These are phyloP conservation scores for Hephaestus fuliginosus DNA, from an alignment of 2,797 vertebrate genomes.

Conservation along the genomic window DNA sequence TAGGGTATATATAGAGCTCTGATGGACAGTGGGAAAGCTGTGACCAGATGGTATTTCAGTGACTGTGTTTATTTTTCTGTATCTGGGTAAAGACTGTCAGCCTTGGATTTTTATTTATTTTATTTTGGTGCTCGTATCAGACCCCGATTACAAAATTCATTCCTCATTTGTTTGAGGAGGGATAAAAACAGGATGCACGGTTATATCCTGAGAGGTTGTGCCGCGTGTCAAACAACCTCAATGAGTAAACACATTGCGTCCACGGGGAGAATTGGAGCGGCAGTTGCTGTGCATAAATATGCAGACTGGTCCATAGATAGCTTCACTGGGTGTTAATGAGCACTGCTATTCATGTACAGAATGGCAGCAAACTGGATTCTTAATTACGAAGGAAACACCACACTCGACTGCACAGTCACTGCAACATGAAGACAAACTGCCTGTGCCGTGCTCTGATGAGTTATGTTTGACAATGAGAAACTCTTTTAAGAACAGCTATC, in stretches of 20 bases:
- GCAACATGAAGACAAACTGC: not conserved
- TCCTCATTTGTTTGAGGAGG: conserved; percentile 45
- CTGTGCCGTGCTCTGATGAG: conserved; percentile 1
- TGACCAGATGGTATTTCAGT: conserved; percentile 34
- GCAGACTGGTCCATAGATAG: conserved; percentile 54
- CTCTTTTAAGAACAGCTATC: not conserved
- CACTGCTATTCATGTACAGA: conserved; percentile 37
- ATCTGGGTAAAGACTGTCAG: conserved; percentile 24
- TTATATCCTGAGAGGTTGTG: conserved; percentile 34
- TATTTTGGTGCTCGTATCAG: conserved; percentile 39
- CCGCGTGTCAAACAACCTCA: conserved; percentile 62
- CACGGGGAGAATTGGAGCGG: conserved; percentile 56
- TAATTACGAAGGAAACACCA: conserved; percentile 41
- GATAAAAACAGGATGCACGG: conserved; percentile 44
- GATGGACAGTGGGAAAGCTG: conserved; percentile 1
- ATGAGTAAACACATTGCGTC: conserved; percentile 55
- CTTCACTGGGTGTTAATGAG: conserved; percentile 67
- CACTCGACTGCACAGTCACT: conserved; percentile 2
- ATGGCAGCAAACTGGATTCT: conserved; percentile 40
- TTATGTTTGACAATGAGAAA: not conserved
- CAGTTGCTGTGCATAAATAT: conserved; percentile 63
- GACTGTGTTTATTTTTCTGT: conserved; percentile 8
- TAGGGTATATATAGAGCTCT: too few relatives aligned
- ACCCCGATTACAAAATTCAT: conserved; percentile 27
- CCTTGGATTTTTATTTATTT: conserved; percentile 3